Evolutionary conservation across 2,113 vertebrate genomes (phyloP).

Genomic region (Coturnix japonica): DNA sequence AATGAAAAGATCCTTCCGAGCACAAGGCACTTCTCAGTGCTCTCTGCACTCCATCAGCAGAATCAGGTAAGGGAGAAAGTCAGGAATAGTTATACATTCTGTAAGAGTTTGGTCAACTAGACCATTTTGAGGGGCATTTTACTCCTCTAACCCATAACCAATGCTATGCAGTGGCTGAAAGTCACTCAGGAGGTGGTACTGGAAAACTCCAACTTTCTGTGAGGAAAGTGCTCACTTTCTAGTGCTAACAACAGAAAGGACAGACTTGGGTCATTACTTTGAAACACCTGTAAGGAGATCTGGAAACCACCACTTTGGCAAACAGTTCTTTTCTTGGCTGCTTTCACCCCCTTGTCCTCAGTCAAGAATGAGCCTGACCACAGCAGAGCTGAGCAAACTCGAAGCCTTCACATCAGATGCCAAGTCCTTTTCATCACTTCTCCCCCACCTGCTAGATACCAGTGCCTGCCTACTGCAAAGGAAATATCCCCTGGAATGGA

Average conservation of each 20-base stretch:
- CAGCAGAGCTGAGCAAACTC: neutral
- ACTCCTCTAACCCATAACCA: neutral
- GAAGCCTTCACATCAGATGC: neutral
- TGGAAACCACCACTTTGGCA: neutral
- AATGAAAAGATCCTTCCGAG: neutral
- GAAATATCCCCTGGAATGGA: neutral
- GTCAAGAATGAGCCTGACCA: neutral
- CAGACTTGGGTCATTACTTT: neutral
- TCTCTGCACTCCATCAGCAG: neutral
- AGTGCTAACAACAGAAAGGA: neutral
- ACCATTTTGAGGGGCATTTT: neutral
- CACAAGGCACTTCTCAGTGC: accelerated
- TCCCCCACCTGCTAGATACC: neutral
- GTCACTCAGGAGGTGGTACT: neutral
- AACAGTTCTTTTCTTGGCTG: neutral
- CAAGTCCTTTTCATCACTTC: constrained; percentile 2
- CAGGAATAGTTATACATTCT: neutral
- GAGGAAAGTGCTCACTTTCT: neutral
- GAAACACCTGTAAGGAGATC: neutral
- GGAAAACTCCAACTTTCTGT: neutral
- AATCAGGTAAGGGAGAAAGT: neutral
- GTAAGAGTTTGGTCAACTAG: neutral
- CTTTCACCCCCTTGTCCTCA: neutral
- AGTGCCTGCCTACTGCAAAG: neutral
- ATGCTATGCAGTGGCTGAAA: neutral